Conservation (phyloP, 2,888 invertebrate genomes). For the Sinotaia quadrata region DNA sequence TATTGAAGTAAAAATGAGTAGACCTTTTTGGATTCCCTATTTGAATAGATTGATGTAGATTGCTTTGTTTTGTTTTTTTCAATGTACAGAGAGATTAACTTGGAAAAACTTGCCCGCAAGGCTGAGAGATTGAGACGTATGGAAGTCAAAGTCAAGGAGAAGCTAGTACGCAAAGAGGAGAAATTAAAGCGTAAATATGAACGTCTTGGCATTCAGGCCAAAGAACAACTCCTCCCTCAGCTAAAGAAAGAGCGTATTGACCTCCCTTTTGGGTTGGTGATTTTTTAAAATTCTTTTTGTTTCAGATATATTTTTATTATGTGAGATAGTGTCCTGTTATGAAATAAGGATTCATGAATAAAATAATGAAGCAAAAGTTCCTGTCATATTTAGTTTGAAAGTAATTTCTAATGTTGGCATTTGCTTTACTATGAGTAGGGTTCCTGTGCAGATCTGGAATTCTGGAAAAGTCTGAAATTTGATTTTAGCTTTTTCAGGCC, state of each 20-base stretch:
- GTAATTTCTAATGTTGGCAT: too few species aligned
- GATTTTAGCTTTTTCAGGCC: too few species aligned
- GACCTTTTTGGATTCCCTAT: too few species aligned
- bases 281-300: not conserved
- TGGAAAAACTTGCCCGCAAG: conserved; percentile 18
- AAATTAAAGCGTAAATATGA: conserved; percentile 51
- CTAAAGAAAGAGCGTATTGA: not conserved
- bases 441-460: too few species aligned
- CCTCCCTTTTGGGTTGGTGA: not conserved
- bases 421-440: too few species aligned
- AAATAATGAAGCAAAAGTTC: too few species aligned
- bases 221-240: not conserved
- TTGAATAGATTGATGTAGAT: not conserved
- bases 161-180: conserved; percentile 55
- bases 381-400: too few species aligned
- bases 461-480: too few species aligned
- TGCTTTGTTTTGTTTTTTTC: not conserved
- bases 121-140: conserved; percentile 51
- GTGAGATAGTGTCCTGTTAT: too few species aligned
- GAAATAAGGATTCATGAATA: too few species aligned
- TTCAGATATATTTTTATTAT: not conserved
- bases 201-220: too few species aligned
- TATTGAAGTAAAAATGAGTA: too few species aligned
- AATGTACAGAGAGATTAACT: conserved; percentile 1
- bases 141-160: conserved; percentile 53